phyloP scores from a whole-genome alignment of 2,113 vertebrate species.

The Fregata magnificens region DNA sequence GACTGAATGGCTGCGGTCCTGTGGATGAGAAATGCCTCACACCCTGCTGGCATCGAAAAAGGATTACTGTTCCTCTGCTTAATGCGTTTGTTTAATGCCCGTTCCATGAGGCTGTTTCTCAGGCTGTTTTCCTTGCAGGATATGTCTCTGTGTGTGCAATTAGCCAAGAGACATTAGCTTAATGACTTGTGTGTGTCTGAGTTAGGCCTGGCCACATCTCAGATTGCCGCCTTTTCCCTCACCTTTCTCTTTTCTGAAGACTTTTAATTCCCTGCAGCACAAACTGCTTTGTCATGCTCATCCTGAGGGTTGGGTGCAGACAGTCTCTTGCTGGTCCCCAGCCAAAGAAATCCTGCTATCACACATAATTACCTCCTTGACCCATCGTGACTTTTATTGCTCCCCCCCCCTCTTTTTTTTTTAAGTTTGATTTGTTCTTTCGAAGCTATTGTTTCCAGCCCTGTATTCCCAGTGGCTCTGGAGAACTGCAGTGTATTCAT shows the following conservation, averaged over 20 bases:
- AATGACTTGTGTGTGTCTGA: constrained; percentile 42
- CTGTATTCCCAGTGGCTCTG: constrained; percentile 27
- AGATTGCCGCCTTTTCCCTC: background rate
- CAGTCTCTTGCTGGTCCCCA: background rate
- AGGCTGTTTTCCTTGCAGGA: constrained; percentile 34
- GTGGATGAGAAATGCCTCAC: constrained; percentile 42
- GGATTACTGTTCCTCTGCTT: constrained; percentile 8
- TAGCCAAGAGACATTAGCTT: constrained; percentile 42
- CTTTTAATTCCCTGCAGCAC: background rate
- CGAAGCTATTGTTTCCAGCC: constrained; percentile 37
- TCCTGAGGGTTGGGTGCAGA: background rate
- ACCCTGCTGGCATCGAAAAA: background rate
- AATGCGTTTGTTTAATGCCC: background rate
- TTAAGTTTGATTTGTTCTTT: constrained; percentile 35
- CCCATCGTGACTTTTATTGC: constrained; percentile 13
- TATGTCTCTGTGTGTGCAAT: constrained; percentile 15
- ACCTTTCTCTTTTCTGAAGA: constrained; percentile 18
- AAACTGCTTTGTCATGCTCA: constrained; percentile 34
- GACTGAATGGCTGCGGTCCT: background rate
- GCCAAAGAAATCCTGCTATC: constrained; percentile 41
- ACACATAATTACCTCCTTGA: constrained; percentile 14
- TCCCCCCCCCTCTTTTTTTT: background rate
- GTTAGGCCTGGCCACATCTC: background rate
- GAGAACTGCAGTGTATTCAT: constrained; percentile 21
- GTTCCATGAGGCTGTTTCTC: constrained; percentile 17